A percentile compares a stretch with the other conserved stretches of the same genome.
These are phyloP conservation scores for Heliconius erato DNA, from an alignment of 2,888 invertebrate species.

Conservation along the genomic window DNA sequence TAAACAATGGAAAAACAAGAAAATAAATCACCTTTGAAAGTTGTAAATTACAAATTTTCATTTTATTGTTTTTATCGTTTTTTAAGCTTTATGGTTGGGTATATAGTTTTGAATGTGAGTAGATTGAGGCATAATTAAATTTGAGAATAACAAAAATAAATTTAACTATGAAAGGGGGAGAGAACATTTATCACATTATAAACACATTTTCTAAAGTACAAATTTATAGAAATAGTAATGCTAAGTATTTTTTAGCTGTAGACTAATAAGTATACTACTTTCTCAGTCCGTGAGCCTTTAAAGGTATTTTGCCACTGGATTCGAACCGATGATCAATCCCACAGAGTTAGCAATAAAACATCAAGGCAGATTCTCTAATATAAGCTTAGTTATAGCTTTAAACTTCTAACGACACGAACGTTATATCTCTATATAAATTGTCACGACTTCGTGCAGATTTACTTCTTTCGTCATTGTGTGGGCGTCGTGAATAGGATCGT, in stretches of 20 bases:
- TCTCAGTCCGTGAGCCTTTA: too few species aligned
- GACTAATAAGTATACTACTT: background rate
- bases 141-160: too few species aligned
- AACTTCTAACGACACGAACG: constrained; percentile 6
- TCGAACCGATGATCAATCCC: background rate
- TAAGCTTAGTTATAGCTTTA: constrained; percentile 20
- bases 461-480: constrained; percentile 15
- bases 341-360: background rate
- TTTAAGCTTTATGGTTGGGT: background rate
- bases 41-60: background rate
- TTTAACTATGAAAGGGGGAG: too few species aligned
- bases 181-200: too few species aligned
- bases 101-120: background rate
- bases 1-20: background rate
- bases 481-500: constrained; percentile 22
- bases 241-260: background rate
- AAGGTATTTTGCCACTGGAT: background rate
- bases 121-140: background rate
- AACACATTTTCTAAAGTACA: too few species aligned
- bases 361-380: constrained; percentile 6
- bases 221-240: too few species aligned
- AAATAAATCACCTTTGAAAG: background rate
- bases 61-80: background rate
- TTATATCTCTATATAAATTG: constrained; percentile 17
- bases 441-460: constrained; percentile 8